A percentile compares a stretch with the other conserved stretches of the same genome.
Conservation (phyloP, 1,140 invertebrate genomes). For the Tetramorium parvispinum region DNA sequence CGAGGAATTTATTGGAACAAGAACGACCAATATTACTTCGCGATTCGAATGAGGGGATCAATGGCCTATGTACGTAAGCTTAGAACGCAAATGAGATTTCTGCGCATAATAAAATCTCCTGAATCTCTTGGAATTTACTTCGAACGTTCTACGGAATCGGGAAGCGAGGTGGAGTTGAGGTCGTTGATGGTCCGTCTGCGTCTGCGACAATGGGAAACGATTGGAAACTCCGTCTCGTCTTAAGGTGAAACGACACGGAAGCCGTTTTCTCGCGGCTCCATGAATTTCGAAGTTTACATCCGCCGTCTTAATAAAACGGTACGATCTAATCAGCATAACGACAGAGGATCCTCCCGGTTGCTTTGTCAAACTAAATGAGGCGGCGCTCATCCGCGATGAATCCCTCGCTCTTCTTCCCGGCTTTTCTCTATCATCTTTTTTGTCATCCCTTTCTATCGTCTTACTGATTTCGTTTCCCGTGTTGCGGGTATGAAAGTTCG, state of each 20-base stretch:
- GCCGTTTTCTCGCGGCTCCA: not conserved
- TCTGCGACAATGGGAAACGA: slow-evolving; percentile 27
- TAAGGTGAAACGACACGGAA: not conserved
- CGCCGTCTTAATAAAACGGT: slow-evolving; percentile 55
- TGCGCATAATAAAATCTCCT: slow-evolving; percentile 29
- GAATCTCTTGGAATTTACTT: slow-evolving; percentile 16
- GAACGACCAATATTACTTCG: not conserved
- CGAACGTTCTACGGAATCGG: slow-evolving; percentile 17
- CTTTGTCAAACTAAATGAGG: slow-evolving; percentile 43
- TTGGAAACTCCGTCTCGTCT: slow-evolving; percentile 33
- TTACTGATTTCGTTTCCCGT: slow-evolving; percentile 58
- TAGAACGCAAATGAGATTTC: slow-evolving; percentile 12
- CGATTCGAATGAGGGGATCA: slow-evolving; percentile 29
- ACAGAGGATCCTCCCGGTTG: not conserved
- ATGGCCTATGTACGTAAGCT: not conserved
- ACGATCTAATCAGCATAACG: slow-evolving; percentile 60
- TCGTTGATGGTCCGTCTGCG: slow-evolving; percentile 10
- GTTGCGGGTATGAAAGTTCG: slow-evolving; percentile 57
- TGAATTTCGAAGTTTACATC: slow-evolving; percentile 35
- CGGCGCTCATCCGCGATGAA: slow-evolving; percentile 44
- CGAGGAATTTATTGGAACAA: not conserved
- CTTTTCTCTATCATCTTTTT: not conserved
- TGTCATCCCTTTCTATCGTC: not conserved
- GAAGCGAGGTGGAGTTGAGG: not conserved
- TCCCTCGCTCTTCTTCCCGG: not conserved